These are phyloP conservation scores for Sebastes fasciatus DNA, from an alignment of 2,113 vertebrate species.

Conservation along the genomic window DNA sequence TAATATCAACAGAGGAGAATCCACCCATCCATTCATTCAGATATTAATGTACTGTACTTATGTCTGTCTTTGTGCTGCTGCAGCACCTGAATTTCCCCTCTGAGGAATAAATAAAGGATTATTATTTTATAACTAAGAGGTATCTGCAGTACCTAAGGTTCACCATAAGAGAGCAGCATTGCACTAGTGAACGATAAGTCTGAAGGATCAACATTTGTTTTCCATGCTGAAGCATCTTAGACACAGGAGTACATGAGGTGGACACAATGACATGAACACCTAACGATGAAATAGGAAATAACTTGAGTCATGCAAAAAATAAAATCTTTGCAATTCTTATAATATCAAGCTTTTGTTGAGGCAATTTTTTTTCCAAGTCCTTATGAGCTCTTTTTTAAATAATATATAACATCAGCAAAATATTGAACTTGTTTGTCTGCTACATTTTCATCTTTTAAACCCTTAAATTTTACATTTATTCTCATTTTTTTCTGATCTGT, in stretches of 20 bases:
- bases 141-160: constrained; percentile 1
- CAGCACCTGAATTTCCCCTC: too few relatives aligned
- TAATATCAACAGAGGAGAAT: too few relatives aligned
- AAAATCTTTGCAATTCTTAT: not conserved
- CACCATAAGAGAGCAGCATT: constrained; percentile 63
- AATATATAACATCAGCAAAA: not conserved
- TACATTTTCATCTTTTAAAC: not conserved
- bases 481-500: not conserved
- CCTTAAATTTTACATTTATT: not conserved
- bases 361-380: not conserved
- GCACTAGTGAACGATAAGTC: constrained; percentile 2
- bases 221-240: not conserved
- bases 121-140: not conserved
- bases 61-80: too few relatives aligned
- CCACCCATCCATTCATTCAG: too few relatives aligned
- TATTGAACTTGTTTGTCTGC: too few relatives aligned
- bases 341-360: not conserved
- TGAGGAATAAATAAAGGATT: not conserved
- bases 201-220: not conserved
- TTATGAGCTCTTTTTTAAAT: not conserved
- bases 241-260: not conserved
- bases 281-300: not conserved
- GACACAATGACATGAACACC: not conserved
- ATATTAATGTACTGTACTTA: too few relatives aligned
- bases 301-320: not conserved